Evolutionary conservation across 2,888 invertebrate genomes (phyloP).

Genomic region (Stenichneumon culpator): DNA sequence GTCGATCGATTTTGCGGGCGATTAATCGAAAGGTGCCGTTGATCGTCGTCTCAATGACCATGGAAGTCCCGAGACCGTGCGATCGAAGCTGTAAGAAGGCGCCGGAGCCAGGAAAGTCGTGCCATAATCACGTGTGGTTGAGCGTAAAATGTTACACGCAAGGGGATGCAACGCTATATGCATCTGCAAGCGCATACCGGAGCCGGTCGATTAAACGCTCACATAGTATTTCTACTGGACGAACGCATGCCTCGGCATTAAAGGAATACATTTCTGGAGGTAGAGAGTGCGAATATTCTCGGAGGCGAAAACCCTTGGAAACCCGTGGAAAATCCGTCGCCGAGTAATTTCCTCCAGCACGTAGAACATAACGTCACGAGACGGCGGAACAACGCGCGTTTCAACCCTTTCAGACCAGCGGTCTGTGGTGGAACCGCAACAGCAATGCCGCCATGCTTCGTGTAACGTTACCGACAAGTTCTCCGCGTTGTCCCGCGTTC

Average conservation of each 20-base stretch:
- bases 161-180: not conserved
- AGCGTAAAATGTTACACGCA: not conserved
- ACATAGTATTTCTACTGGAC: not conserved
- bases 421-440: conserved; percentile 48
- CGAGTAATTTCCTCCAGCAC: conserved; percentile 2
- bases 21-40: conserved; percentile 3
- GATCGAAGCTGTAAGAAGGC: not conserved
- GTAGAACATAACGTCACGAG: not conserved
- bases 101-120: not conserved
- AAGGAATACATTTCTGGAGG: not conserved
- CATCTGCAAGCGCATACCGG: no score
- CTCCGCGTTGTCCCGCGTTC: conserved; percentile 13
- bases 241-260: not conserved
- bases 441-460: conserved; percentile 29
- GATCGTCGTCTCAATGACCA: not conserved
- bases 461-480: conserved; percentile 37
- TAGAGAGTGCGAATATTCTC: not conserved
- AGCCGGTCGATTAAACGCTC: not conserved
- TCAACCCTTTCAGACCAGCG: conserved; percentile 25
- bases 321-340: conserved; percentile 2
- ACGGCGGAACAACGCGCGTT: conserved; percentile 4
- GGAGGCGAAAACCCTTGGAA: not conserved
- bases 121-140: not conserved
- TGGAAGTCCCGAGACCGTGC: not conserved
- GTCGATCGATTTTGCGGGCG: not conserved